Conservation (phyloP, 2,113 vertebrate genomes). For the Pterophyllum scalare region DNA sequence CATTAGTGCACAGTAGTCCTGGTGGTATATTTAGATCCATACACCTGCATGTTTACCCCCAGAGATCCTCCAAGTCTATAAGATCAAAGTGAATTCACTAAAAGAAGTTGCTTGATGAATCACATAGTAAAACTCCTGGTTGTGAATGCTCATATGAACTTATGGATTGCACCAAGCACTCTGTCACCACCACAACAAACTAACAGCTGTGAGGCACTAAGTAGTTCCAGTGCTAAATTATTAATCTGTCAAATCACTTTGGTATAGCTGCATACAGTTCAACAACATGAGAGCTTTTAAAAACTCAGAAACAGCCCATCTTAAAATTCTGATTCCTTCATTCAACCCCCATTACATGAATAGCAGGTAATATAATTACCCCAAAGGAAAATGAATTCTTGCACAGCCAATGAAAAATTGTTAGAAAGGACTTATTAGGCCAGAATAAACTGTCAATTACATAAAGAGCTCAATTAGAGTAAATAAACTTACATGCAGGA, state of each 20-base stretch:
- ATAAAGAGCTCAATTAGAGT: conserved; percentile 78
- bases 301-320: conserved; percentile 10
- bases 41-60: background rate
- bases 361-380: background rate
- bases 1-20: conserved; percentile 36
- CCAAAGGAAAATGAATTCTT: background rate
- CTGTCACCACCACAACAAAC: conserved; percentile 8
- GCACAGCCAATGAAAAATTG: conserved; percentile 23
- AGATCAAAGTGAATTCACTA: background rate
- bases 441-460: conserved; percentile 77
- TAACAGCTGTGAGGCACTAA: background rate
- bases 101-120: background rate
- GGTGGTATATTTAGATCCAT: conserved; percentile 9
- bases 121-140: background rate
- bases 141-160: conserved; percentile 15
- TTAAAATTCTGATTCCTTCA: background rate
- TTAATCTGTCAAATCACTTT: conserved; percentile 17
- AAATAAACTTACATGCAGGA: conserved; percentile 65
- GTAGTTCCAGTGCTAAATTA: background rate
- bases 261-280: background rate
- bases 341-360: background rate
- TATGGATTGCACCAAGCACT: conserved; percentile 12
- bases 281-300: background rate
- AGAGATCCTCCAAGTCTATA: background rate
- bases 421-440: conserved; percentile 65